phyloP scores from a whole-genome alignment of 1,140 invertebrate genomes.

The Drosophila tani region DNA sequence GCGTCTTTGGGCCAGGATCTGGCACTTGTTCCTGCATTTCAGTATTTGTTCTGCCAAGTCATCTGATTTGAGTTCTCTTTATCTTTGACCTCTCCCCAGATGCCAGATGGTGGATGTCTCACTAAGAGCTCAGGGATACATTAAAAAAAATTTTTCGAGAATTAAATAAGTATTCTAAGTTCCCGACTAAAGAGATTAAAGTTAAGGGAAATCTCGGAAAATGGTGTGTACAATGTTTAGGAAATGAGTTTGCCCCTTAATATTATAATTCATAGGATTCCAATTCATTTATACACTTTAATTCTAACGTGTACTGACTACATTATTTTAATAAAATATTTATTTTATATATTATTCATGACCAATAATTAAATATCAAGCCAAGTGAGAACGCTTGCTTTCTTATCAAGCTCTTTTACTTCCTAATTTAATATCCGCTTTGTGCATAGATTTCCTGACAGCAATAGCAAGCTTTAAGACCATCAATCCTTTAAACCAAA shows the following conservation, averaged over 20 bases:
- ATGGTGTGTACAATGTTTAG: too few relatives aligned
- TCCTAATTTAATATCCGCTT: background rate
- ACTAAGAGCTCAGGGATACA: background rate
- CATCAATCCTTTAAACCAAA: slow-evolving; percentile 14
- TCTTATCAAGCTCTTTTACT: background rate
- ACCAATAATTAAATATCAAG: too few relatives aligned
- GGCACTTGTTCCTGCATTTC: slow-evolving; percentile 20
- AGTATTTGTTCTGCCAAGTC: slow-evolving; percentile 30
- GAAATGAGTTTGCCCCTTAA: background rate
- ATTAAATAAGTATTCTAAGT: background rate
- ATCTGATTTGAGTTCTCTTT: slow-evolving; percentile 40
- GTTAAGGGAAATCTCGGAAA: too few relatives aligned
- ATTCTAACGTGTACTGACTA: background rate
- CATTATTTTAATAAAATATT: background rate
- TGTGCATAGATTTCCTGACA: background rate
- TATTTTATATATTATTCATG: background rate
- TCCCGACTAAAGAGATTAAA: too few relatives aligned
- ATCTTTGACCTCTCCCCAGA: slow-evolving; percentile 23
- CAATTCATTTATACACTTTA: background rate
- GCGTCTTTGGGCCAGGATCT: slow-evolving; percentile 13
- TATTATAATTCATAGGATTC: background rate
- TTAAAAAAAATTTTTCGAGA: background rate
- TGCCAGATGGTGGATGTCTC: slow-evolving; percentile 18
- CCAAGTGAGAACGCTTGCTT: background rate
- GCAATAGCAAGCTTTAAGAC: too few relatives aligned